Conservation (phyloP, 2,888 invertebrate species). For the Deroplatys truncata region DNA sequence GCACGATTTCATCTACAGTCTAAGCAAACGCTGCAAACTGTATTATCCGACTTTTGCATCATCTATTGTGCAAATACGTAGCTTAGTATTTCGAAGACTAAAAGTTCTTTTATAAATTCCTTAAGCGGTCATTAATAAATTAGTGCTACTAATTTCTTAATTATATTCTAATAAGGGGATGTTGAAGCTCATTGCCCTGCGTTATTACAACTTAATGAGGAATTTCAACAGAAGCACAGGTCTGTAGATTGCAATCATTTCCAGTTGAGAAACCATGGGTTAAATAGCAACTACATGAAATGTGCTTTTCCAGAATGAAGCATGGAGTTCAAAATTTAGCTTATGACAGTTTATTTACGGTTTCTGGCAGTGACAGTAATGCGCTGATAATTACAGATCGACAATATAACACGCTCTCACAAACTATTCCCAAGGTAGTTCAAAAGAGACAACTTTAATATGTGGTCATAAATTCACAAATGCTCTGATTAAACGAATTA, state of each 20-base stretch:
- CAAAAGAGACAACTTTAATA: neutral
- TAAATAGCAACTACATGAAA: neutral
- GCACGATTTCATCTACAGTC: no score
- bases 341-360: neutral
- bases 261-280: neutral
- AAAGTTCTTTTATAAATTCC: no score
- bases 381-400: neutral
- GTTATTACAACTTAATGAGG: neutral
- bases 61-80: no score
- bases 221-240: neutral
- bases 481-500: no score
- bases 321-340: neutral
- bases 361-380: neutral
- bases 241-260: neutral
- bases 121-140: no score
- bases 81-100: no score
- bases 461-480: neutral
- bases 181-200: neutral
- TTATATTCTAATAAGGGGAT: neutral
- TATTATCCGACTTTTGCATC: no score
- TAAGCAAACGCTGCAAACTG: no score
- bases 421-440: neutral
- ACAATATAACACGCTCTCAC: neutral
- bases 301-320: neutral
- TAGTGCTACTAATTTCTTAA: no score